A percentile compares a stretch with the other conserved stretches of the same genome.
Evolutionary conservation across 2,888 invertebrate species (phyloP).

Genomic region (Drosophila pseudotakahashii): DNA sequence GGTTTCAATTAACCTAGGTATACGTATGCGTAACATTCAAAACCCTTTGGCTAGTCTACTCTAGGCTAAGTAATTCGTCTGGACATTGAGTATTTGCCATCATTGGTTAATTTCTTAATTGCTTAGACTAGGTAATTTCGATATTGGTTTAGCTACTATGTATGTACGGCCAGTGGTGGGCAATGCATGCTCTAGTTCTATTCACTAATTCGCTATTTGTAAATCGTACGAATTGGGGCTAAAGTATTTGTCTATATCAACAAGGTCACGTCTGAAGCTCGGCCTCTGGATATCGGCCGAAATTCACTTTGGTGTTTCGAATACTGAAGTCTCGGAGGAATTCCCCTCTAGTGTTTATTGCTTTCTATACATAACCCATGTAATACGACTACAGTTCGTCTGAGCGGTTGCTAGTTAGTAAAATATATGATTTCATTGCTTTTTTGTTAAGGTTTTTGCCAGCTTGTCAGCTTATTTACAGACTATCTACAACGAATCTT

Average conservation of each 20-base stretch:
- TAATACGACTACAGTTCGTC: conserved; percentile 16
- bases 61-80: conserved; percentile 72
- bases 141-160: conserved; percentile 40
- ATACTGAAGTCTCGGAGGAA: conserved; percentile 47
- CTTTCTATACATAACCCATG: conserved; percentile 30
- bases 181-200: conserved; percentile 38
- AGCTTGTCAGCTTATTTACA: conserved; percentile 9
- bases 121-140: conserved; percentile 38
- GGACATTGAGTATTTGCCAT: conserved; percentile 56
- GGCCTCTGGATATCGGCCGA: conserved; percentile 45
- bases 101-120: conserved; percentile 24
- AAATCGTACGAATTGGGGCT: conserved; percentile 44
- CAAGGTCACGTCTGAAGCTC: conserved; percentile 42
- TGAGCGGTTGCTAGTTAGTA: conserved; percentile 17
- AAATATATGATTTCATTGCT: conserved; percentile 27
- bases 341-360: conserved; percentile 16
- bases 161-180: too few relatives aligned
- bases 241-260: conserved; percentile 54
- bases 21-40: conserved; percentile 32
- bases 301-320: conserved; percentile 71
- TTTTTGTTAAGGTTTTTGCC: not conserved
- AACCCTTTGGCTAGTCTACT: conserved; percentile 30
- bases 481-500: conserved; percentile 25
- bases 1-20: conserved; percentile 28
- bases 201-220: conserved; percentile 29